phyloP scores from a whole-genome alignment of 2,888 invertebrate genomes.

The Hirtodrosophila cameraria region DNA sequence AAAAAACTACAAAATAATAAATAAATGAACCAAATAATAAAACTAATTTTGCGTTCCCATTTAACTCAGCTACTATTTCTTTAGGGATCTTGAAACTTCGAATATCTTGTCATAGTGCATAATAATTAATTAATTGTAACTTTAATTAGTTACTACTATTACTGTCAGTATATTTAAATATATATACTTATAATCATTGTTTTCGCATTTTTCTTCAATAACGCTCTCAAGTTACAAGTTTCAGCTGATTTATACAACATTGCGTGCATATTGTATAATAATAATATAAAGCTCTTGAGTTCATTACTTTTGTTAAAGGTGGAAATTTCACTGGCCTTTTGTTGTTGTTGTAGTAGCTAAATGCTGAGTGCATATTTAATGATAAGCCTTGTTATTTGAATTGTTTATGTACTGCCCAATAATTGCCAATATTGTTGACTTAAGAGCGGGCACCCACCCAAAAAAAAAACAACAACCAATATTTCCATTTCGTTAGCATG shows the following conservation, averaged over 20 bases:
- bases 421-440: slow-evolving; percentile 45
- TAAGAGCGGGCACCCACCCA: slow-evolving; percentile 21
- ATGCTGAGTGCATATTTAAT: slow-evolving; percentile 57
- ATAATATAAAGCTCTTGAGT: slow-evolving; percentile 34
- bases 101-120: too few relatives aligned
- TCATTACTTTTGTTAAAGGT: slow-evolving; percentile 33
- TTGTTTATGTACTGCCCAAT: slow-evolving; percentile 20
- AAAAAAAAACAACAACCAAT: slow-evolving; percentile 1
- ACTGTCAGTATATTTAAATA: background rate
- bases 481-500: slow-evolving; percentile 58
- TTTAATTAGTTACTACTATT: too few relatives aligned
- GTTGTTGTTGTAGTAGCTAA: slow-evolving; percentile 25
- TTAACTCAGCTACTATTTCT: too few relatives aligned
- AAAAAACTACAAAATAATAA: too few relatives aligned
- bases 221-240: slow-evolving; percentile 5
- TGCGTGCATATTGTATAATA: background rate
- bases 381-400: slow-evolving; percentile 40
- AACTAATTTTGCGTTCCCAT: too few relatives aligned
- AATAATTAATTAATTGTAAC: too few relatives aligned
- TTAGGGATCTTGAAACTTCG: too few relatives aligned
- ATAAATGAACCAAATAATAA: too few relatives aligned
- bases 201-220: background rate
- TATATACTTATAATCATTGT: slow-evolving; percentile 3
- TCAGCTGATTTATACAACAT: background rate
- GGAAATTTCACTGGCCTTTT: slow-evolving; percentile 38